A percentile compares a stretch with the other conserved stretches of the same genome.
phyloP scores from a whole-genome alignment of 2,113 vertebrate genomes.

The Meriones unguiculatus region DNA sequence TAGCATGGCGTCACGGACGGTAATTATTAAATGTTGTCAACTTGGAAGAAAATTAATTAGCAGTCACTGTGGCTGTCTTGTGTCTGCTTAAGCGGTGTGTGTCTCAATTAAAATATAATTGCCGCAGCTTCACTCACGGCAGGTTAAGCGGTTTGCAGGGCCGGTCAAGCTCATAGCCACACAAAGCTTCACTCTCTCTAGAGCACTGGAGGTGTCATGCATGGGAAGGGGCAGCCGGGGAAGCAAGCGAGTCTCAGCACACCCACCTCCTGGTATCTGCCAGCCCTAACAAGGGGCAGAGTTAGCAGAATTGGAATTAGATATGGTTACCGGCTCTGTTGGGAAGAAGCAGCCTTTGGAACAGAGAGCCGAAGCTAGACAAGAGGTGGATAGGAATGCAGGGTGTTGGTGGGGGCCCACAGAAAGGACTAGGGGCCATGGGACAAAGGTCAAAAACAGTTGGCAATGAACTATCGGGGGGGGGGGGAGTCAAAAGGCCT shows the following conservation, averaged over 20 bases:
- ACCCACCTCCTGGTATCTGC: accelerated
- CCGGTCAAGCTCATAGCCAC: slow-evolving; percentile 62
- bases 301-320: background rate
- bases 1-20: slow-evolving; percentile 81
- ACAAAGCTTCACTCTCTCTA: slow-evolving; percentile 30
- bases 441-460: background rate
- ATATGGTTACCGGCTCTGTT: background rate
- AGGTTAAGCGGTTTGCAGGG: slow-evolving; percentile 82
- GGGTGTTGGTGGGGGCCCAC: too few species aligned
- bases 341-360: background rate
- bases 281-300: background rate
- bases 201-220: background rate
- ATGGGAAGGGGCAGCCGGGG: background rate
- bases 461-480: background rate
- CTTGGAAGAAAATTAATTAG: slow-evolving; percentile 90
- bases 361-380: background rate
- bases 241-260: background rate
- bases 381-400: background rate
- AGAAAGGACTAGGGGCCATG: background rate
- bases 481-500: background rate
- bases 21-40: slow-evolving; percentile 89
- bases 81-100: slow-evolving; percentile 87
- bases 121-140: slow-evolving; percentile 86
- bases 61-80: slow-evolving; percentile 87
- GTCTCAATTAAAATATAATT: slow-evolving; percentile 91